Conservation (phyloP, 2,888 invertebrate species). For the Apotomis capreana region DNA sequence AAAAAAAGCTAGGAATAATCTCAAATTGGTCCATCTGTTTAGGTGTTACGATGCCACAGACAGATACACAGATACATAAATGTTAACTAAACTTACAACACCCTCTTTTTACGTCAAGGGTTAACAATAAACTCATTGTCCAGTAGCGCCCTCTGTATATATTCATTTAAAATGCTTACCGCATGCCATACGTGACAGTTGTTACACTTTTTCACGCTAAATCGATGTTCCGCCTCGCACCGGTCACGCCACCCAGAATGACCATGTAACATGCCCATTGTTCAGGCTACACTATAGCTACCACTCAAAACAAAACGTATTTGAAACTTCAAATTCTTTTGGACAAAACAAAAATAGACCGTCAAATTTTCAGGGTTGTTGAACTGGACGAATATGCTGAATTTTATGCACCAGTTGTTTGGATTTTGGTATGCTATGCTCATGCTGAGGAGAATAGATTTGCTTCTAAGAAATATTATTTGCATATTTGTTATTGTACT, state of each 20-base stretch:
- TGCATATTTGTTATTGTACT: too few species aligned
- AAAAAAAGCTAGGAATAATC: too few species aligned
- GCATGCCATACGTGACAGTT: not conserved
- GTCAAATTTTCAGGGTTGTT: conserved; percentile 64
- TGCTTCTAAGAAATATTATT: too few species aligned
- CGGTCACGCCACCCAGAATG: conserved; percentile 44
- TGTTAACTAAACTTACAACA: too few species aligned
- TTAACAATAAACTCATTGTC: too few species aligned
- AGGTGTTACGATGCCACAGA: too few species aligned
- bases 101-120: too few species aligned
- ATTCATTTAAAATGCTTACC: too few species aligned
- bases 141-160: too few species aligned
- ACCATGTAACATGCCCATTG: conserved; percentile 46
- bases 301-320: conserved; percentile 44
- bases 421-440: conserved; percentile 51
- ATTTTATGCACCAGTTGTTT: conserved; percentile 75
- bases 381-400: conserved; percentile 59
- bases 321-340: conserved; percentile 61
- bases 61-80: too few species aligned
- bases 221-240: conserved; percentile 34
- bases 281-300: conserved; percentile 51
- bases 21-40: too few species aligned
- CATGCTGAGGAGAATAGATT: not conserved
- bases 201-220: conserved; percentile 41
- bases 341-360: conserved; percentile 61